Base-by-base conservation (phyloP, 2,797 vertebrate species). In the Tachyglossus aculeatus region DNA sequence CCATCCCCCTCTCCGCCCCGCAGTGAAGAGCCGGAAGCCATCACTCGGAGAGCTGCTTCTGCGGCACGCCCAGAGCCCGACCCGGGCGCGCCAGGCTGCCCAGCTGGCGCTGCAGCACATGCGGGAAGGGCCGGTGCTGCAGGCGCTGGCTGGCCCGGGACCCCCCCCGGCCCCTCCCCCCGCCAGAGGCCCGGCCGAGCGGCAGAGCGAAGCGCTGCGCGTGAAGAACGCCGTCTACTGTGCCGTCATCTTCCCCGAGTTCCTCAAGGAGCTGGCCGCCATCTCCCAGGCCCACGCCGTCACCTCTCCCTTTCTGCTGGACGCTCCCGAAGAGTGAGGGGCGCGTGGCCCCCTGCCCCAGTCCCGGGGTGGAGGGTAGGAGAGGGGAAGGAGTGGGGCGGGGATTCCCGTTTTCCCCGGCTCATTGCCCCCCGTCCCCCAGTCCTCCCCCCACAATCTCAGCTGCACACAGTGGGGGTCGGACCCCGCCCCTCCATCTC, bases 141-240 rank as follows among this genome's bases (percentile, higher is more conserved):
- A 81, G 52, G 74, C 85, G 64, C 74, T 80, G 66, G 85, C 82
- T 41, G 71, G 63, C 54, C 85, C 85, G 1, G 88, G 88, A 2
- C 94, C 94, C 37, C 89, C 81, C 50, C 83, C 81, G 43, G 59
- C 77, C 61, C 63, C 83, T 0, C 67, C 93, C 5, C 80, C 95
- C 29, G 95, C 95, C 82, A 90, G 90, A 3, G 90, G 93, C 4
- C 78, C 90, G 0, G 79, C 86, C 1, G 96, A 96, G 88, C 95
- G 93, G 74, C 96, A 97, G 80, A 94, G 94, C 0, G 96, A 98
- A 85, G 96, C 96, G 0, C 93, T 98, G 75, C 93, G 96, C 0
- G 95, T 98, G 61, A 97, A 96, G 90, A 99, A 99, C 39, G 96
- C 96, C 0, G 97, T 98, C 45, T 98, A 98, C 94, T 96, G 96